Evolutionary conservation across 2,888 invertebrate species (phyloP), one percentile per base, ranked within the genome.

Genomic region (Eupithecia dodoneata): DNA sequence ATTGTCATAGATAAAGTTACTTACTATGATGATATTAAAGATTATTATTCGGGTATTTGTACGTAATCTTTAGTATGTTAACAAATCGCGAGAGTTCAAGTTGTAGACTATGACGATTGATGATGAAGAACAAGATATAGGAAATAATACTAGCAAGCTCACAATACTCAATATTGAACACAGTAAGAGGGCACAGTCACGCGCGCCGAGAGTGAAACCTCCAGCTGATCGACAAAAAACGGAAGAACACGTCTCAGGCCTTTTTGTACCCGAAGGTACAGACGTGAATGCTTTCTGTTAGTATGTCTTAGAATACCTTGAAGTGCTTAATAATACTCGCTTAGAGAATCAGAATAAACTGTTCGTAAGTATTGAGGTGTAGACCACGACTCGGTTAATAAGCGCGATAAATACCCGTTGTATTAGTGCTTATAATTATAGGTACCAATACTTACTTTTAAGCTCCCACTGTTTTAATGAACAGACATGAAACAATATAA

Each of bases 131-230:
- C 63, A 63, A 63, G 30, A 12, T 63, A 63, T 63, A 30, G 63
- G 63, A 63, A 30, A 63, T 63, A 10, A 63, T 18, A 55, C n/a
- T 4, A 41, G 41, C 13, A 41, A 41, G 42, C 42, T 13, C 13
- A 66, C 66, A 66, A 66, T 30, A 42, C 4, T 66, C 66, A 42
- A 42, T 66, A 9, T 13, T 42, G 2, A 5, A 13, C 49, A n/a
- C 66, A 42, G 66, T 66, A 30, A 5, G 42, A 66, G 15, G 66
- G 66, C 42, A 66, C 42, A 70, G 85, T 90, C 90, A 91, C 91
- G 90, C 89, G 87, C 88, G 81, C 85, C 85, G 92, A 93, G 92
- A 92, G 92, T 87, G 92, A 92, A 91, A 90, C 87, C 84, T 74
- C 70, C 82, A 75, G 81, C 81, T 82, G 79, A 45, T 71, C 76